Base-by-base conservation (phyloP, 2,888 invertebrate genomes). In the Choreutis nemorana region DNA sequence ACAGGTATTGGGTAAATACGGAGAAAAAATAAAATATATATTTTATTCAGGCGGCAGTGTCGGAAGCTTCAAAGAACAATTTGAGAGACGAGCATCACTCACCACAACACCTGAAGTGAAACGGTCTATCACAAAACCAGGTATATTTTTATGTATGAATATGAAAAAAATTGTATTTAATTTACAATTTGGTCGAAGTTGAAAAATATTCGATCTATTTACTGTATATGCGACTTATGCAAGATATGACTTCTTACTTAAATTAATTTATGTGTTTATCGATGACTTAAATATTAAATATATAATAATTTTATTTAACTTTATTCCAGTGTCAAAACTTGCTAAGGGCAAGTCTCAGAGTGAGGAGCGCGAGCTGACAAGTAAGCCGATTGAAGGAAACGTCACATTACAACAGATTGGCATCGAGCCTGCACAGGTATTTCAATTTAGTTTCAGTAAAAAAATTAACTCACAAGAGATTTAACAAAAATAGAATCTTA, bases 51-150 rank as follows among this genome's bases (percentile, higher is more conserved):
- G 84, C 16, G 90, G 91, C 9, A 92, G 89, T 57, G 92, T 94
- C 1, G 91, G 90, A 29, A 92, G 89, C 53, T 92, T 90, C 44
- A 93, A 92, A 45, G 89, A 89, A 47, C 91, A 90, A 46, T 94
- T 91, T 52, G 92, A 94, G 61, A 81, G 90, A 30, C 87, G 89
- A 60, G 89, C 89, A 1, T 88, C 87, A 27, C 75, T 87, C 22
- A 71, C 80, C 0, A 52, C 73, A 1, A 50, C 71, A 2, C 78
- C 80, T 2, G 78, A 79, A 31, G 46, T 68, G 27, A 78, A 78
- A 41, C 63, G 73, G 15, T 67, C 59, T 35, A 50, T 66, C 18
- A 53, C 71, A 21, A 77, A 77, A 47, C 68, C 77, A 44, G 72
- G 78, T 72, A 36, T 16, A 14, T 34, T 22, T 20, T 28, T 14